phyloP scores from a whole-genome alignment of 2,797 vertebrate genomes.

The Calcarius lapponicus region DNA sequence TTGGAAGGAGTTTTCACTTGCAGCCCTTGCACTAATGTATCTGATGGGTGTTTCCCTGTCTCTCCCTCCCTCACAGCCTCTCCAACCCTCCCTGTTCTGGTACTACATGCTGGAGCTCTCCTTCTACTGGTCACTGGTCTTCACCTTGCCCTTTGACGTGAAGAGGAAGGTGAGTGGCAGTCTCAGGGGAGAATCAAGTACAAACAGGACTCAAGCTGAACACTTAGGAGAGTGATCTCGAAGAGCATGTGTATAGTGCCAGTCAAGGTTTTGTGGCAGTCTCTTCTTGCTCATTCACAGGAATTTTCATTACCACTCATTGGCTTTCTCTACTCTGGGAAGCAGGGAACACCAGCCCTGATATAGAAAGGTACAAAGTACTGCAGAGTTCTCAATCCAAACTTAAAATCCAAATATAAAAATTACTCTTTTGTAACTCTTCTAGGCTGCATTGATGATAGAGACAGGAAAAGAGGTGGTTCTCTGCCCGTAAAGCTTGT shows the following conservation, averaged over 20 bases:
- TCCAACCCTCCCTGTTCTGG: slow-evolving; percentile 81
- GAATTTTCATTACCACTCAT: background rate
- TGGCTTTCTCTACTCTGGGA: background rate
- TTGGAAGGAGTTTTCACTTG: background rate
- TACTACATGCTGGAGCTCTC: slow-evolving; percentile 91
- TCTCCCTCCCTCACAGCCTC: slow-evolving; percentile 71
- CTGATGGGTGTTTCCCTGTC: background rate
- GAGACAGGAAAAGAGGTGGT: background rate
- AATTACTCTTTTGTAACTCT: background rate
- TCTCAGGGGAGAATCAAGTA: background rate
- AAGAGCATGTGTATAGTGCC: background rate
- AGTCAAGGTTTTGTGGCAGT: background rate
- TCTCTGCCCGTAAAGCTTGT: background rate
- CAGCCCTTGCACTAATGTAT: background rate
- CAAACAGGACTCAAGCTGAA: background rate
- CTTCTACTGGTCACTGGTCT: slow-evolving; percentile 90
- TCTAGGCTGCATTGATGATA: background rate
- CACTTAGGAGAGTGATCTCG: background rate
- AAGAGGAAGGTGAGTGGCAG: slow-evolving; percentile 88
- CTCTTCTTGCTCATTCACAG: background rate
- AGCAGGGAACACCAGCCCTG: background rate
- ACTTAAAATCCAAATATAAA: background rate
- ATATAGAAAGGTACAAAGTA: background rate
- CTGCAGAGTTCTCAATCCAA: background rate
- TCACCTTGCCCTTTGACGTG: slow-evolving; percentile 88